Percentiles rank a stretch among this genome's conserved stretches.
Evolutionary conservation across 1,140 invertebrate genomes (phyloP).

Genomic region (Euura lappo): DNA sequence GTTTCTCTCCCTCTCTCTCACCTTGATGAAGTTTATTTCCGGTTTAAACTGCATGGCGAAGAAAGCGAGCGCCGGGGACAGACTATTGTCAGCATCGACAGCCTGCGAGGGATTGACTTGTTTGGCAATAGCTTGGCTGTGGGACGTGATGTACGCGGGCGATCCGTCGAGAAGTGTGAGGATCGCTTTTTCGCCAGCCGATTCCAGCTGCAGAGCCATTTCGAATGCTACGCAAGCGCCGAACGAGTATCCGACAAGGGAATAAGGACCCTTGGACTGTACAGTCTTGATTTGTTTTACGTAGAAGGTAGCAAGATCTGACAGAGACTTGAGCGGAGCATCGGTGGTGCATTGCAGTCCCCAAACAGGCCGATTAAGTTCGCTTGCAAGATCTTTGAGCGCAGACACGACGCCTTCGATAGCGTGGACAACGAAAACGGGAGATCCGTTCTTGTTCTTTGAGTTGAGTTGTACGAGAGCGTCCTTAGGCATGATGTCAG

Average conservation of each 20-base stretch:
- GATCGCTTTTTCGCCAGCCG: conserved; percentile 65
- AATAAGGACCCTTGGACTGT: conserved; percentile 85
- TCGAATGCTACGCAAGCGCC: conserved; percentile 92
- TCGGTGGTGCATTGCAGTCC: conserved; percentile 87
- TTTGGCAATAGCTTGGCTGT: conserved; percentile 72
- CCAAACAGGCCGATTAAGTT: conserved; percentile 80
- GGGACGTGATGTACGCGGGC: conserved; percentile 83
- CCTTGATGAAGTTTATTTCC: conserved; percentile 76
- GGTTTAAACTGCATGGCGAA: conserved; percentile 80
- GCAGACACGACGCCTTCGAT: conserved; percentile 87
- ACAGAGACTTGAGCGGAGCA: conserved; percentile 76
- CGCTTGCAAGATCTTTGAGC: conserved; percentile 71
- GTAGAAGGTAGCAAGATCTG: conserved; percentile 80
- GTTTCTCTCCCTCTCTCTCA: conserved; percentile 42
- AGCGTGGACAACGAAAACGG: conserved; percentile 84
- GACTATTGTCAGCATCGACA: conserved; percentile 38
- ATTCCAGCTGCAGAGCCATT: conserved; percentile 86
- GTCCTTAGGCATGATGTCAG: conserved; percentile 69
- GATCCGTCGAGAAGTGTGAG: conserved; percentile 92
- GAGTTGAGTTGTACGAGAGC: conserved; percentile 67
- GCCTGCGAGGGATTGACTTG: conserved; percentile 45
- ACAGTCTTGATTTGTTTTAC: conserved; percentile 76
- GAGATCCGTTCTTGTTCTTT: conserved; percentile 56
- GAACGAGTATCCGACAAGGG: conserved; percentile 92
- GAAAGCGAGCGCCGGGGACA: conserved; percentile 69